A percentile compares a stretch with the other conserved stretches of the same genome.
These are phyloP conservation scores for Diachrysia chrysitis DNA, from an alignment of 2,888 invertebrate species.

Conservation along the genomic window DNA sequence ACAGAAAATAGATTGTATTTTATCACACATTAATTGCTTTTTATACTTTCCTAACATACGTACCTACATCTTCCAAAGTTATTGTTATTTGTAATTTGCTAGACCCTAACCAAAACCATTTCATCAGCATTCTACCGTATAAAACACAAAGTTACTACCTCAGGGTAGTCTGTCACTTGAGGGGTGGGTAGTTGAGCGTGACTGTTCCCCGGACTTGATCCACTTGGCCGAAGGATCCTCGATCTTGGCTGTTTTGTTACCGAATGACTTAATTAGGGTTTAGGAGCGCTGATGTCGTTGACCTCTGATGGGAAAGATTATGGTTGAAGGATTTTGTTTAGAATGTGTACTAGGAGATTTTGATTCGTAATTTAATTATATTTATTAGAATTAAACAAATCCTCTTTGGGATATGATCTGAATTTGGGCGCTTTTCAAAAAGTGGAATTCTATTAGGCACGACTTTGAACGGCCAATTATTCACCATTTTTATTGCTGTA, in stretches of 20 bases:
- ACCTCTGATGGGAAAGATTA: neutral
- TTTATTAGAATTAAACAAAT: too few relatives aligned
- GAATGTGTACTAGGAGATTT: neutral
- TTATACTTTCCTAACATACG: too few relatives aligned
- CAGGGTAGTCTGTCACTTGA: slow-evolving; percentile 43
- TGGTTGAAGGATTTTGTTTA: neutral
- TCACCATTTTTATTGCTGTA: too few relatives aligned
- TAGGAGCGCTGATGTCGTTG: slow-evolving; percentile 14
- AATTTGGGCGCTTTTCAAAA: too few relatives aligned
- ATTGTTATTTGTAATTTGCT: neutral
- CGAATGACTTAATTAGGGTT: slow-evolving; percentile 48
- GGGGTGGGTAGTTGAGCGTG: slow-evolving; percentile 50
- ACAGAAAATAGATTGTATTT: neutral
- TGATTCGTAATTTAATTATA: neutral
- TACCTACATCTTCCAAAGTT: too few relatives aligned
- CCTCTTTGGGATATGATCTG: too few relatives aligned
- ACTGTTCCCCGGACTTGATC: slow-evolving; percentile 27
- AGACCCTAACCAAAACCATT: neutral
- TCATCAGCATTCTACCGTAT: slow-evolving; percentile 48
- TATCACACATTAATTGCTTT: too few relatives aligned
- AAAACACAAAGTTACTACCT: slow-evolving; percentile 31
- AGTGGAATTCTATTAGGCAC: too few relatives aligned
- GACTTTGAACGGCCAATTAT: too few relatives aligned
- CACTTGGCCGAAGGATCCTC: slow-evolving; percentile 43
- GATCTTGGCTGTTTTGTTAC: slow-evolving; percentile 46